phyloP scores from a whole-genome alignment of 1,140 invertebrate species.

The Caenorhabditis inopinata region DNA sequence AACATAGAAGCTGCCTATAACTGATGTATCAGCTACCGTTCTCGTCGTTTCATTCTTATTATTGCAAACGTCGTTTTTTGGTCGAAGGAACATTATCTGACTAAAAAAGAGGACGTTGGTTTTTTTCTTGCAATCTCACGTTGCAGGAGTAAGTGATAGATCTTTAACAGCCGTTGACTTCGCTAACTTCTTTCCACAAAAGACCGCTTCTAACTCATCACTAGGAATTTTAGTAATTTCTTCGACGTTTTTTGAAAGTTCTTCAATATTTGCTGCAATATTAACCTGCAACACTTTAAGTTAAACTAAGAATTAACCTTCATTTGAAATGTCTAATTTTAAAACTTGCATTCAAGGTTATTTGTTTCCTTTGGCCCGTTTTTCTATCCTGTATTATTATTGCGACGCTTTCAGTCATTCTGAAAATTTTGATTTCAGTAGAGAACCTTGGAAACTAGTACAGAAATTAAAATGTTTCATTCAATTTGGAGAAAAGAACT shows the following conservation, averaged over 20 bases:
- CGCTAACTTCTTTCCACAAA: slow-evolving; percentile 7
- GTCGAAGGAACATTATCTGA: not conserved
- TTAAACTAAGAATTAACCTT: no score
- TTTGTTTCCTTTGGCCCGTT: not conserved
- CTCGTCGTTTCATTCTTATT: no score
- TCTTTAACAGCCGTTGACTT: not conserved
- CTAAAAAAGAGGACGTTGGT: not conserved
- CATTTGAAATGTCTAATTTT: no score
- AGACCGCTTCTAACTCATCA: slow-evolving; percentile 1
- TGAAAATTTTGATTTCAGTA: not conserved
- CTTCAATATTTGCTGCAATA: not conserved
- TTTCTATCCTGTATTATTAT: not conserved
- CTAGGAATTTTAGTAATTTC: not conserved
- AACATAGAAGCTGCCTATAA: slow-evolving; percentile 44
- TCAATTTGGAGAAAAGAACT: no score
- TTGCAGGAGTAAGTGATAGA: not conserved
- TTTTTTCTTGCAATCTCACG: not conserved
- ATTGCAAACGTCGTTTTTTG: not conserved
- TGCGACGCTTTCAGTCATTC: not conserved
- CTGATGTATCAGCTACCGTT: not conserved
- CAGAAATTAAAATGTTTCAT: not conserved
- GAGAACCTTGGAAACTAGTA: not conserved
- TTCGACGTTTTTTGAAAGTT: not conserved
- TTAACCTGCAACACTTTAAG: not conserved
- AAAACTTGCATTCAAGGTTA: not conserved